phyloP scores from a whole-genome alignment of 1,140 invertebrate genomes.

The Bradynema listronoti region DNA sequence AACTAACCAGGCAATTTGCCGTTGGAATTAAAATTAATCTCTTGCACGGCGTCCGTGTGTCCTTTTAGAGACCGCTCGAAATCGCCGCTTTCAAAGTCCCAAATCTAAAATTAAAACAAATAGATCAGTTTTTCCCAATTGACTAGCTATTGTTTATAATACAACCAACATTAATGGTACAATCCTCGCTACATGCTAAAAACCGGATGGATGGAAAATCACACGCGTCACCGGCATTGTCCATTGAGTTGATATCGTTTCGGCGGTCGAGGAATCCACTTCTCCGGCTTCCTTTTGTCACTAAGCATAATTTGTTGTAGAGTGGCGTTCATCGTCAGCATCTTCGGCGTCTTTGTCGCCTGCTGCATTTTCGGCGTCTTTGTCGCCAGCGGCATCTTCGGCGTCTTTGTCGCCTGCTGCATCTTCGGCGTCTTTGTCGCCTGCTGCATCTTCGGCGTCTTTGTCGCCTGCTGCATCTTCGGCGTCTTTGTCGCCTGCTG shows the following conservation, averaged over 20 bases:
- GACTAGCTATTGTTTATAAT: background rate
- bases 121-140: background rate
- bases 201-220: slow-evolving; percentile 90
- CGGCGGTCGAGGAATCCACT: slow-evolving; percentile 96
- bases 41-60: slow-evolving; percentile 95
- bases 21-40: slow-evolving; percentile 85
- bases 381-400: no score
- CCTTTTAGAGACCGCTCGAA: slow-evolving; percentile 95
- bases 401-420: no score
- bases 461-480: no score
- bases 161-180: slow-evolving; percentile 74
- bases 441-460: no score
- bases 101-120: slow-evolving; percentile 64
- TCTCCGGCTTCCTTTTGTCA: slow-evolving; percentile 69
- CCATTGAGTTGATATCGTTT: slow-evolving; percentile 82
- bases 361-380: no score
- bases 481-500: no score
- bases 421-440: no score
- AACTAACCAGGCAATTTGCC: slow-evolving; percentile 82
- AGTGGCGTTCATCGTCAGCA: no score
- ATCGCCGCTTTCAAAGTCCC: slow-evolving; percentile 97
- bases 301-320: no score
- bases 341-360: no score
- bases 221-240: slow-evolving; percentile 77
- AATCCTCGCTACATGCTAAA: slow-evolving; percentile 92